phyloP scores from a whole-genome alignment of 2,113 vertebrate genomes.

The Phainopepla nitens region DNA sequence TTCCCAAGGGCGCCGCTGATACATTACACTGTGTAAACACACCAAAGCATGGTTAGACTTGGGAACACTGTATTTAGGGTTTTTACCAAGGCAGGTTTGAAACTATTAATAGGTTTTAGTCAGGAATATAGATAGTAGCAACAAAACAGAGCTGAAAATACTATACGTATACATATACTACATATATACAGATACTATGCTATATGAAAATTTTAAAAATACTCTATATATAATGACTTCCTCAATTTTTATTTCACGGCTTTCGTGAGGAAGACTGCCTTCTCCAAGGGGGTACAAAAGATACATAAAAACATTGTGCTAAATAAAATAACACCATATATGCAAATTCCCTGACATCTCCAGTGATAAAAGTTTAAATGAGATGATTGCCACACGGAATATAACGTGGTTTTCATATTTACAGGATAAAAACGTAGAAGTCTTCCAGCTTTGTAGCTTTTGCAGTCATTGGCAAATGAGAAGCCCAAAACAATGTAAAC shows the following conservation, averaged over 20 bases:
- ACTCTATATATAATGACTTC: background rate
- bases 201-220: background rate
- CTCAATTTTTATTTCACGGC: background rate
- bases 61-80: background rate
- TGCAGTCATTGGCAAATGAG: background rate
- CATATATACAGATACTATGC: background rate
- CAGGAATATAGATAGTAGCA: background rate
- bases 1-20: background rate
- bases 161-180: too few species aligned
- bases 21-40: background rate
- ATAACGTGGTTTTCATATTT: background rate
- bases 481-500: background rate
- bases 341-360: background rate
- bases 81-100: background rate
- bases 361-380: background rate
- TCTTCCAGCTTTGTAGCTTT: background rate
- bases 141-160: background rate
- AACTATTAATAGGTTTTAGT: background rate
- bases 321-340: background rate
- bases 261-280: background rate
- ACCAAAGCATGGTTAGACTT: background rate
- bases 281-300: background rate
- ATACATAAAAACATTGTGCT: background rate
- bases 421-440: background rate
- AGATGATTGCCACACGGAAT: background rate